A percentile compares a stretch with the other conserved stretches of the same genome.
phyloP scores from a whole-genome alignment of 2,888 invertebrate genomes.

The Aphodius sticticus region DNA sequence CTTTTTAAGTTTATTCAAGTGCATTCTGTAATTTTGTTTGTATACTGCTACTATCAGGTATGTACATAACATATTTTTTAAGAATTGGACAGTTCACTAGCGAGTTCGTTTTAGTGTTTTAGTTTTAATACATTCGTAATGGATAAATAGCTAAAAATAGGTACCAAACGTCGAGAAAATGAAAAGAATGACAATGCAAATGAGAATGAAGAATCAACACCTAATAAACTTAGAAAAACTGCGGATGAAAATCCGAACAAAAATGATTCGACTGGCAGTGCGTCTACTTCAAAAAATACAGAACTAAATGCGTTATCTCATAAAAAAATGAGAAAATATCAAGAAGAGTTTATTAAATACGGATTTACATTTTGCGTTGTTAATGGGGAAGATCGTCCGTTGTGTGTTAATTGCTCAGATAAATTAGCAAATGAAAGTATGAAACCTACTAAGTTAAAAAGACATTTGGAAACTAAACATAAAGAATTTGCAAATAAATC shows the following conservation, averaged over 20 bases:
- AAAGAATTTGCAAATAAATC: constrained; percentile 29
- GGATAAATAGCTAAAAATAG: constrained; percentile 25
- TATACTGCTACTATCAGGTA: background rate
- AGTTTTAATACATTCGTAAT: constrained; percentile 18
- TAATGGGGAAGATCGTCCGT: constrained; percentile 25
- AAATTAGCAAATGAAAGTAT: no score
- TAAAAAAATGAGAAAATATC: constrained; percentile 8
- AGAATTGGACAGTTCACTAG: background rate
- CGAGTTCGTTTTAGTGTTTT: constrained; percentile 21
- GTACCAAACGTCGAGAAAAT: constrained; percentile 16
- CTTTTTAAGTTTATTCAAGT: no score
- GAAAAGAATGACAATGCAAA: background rate
- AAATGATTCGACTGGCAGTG: constrained; percentile 17
- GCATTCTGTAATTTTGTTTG: background rate
- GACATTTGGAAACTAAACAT: constrained; percentile 28
- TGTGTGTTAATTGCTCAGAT: constrained; percentile 25
- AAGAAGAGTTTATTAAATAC: constrained; percentile 30
- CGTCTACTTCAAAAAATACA: constrained; percentile 14
- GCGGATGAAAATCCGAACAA: no score
- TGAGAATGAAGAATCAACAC: no score
- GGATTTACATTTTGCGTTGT: constrained; percentile 31
- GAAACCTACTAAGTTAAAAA: constrained; percentile 25
- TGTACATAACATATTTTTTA: no score
- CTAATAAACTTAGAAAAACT: no score
- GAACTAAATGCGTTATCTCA: no score